Conservation (phyloP, 35 echinoderm and acorn worm genomes). For the Heliocidaris tuberculata region DNA sequence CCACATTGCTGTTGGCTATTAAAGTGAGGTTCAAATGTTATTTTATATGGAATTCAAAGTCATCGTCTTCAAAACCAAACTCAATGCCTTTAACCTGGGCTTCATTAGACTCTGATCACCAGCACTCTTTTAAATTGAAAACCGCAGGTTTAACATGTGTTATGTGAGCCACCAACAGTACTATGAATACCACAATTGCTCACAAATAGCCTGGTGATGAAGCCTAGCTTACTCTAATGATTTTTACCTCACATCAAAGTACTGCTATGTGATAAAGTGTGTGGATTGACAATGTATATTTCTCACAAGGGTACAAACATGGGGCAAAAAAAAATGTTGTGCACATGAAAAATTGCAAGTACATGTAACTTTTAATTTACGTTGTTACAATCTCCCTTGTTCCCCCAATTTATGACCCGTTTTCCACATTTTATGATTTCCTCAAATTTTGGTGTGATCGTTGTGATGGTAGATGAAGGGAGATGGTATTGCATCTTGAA, state of each 20-base stretch:
- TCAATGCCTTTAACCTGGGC: constrained; percentile 40
- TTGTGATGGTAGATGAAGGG: background rate
- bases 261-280: constrained; percentile 52
- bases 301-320: constrained; percentile 8
- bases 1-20: background rate
- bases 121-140: background rate
- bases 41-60: constrained; percentile 17
- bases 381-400: background rate
- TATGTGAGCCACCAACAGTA: constrained; percentile 45
- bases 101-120: constrained; percentile 40
- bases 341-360: background rate
- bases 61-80: constrained; percentile 35
- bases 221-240: constrained; percentile 46
- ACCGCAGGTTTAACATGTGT: background rate
- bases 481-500: background rate
- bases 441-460: background rate
- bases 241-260: constrained; percentile 53
- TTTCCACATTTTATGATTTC: background rate
- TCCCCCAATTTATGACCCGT: background rate
- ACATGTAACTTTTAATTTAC: background rate
- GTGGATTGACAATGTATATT: constrained; percentile 47
- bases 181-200: constrained; percentile 46
- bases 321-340: background rate
- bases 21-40: background rate
- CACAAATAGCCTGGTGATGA: constrained; percentile 42